phyloP scores from a whole-genome alignment of 2,888 invertebrate species.

The Ommatoiulus sabulosus region DNA sequence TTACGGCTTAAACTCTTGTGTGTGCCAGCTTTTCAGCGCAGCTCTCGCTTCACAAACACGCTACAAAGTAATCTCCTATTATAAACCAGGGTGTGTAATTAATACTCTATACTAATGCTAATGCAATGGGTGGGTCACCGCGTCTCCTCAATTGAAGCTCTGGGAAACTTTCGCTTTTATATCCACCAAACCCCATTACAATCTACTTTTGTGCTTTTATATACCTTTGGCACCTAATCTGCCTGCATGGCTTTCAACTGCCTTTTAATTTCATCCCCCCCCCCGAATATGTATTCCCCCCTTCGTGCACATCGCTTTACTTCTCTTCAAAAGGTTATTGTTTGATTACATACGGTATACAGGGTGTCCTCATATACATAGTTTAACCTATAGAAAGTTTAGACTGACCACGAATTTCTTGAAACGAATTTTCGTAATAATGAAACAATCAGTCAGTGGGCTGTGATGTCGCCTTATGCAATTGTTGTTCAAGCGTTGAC shows the following conservation, averaged over 20 bases:
- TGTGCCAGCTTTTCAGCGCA: slow-evolving; percentile 40
- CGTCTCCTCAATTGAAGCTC: slow-evolving; percentile 13
- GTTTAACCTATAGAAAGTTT: too few species aligned
- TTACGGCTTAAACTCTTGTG: slow-evolving; percentile 43
- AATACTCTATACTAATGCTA: slow-evolving; percentile 40
- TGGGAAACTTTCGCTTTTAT: slow-evolving; percentile 9
- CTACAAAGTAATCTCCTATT: slow-evolving; percentile 43
- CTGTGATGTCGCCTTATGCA: too few species aligned
- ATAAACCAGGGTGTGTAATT: slow-evolving; percentile 43
- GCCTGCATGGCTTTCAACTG: slow-evolving; percentile 31
- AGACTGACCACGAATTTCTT: too few species aligned
- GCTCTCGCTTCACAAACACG: slow-evolving; percentile 30
- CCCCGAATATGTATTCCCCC: slow-evolving; percentile 22
- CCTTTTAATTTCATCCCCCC: not conserved
- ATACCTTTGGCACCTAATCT: slow-evolving; percentile 40
- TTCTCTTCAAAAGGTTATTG: slow-evolving; percentile 1
- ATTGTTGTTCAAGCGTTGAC: too few species aligned
- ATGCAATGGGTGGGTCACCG: slow-evolving; percentile 34
- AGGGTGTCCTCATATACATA: not conserved
- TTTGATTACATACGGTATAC: slow-evolving; percentile 3
- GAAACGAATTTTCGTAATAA: too few species aligned
- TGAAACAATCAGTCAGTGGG: too few species aligned
- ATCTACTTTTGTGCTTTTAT: slow-evolving; percentile 27
- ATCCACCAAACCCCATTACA: slow-evolving; percentile 26
- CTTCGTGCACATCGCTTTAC: not conserved